phyloP scores from a whole-genome alignment of 2,888 invertebrate genomes.

The Cataglyphis cursor region DNA sequence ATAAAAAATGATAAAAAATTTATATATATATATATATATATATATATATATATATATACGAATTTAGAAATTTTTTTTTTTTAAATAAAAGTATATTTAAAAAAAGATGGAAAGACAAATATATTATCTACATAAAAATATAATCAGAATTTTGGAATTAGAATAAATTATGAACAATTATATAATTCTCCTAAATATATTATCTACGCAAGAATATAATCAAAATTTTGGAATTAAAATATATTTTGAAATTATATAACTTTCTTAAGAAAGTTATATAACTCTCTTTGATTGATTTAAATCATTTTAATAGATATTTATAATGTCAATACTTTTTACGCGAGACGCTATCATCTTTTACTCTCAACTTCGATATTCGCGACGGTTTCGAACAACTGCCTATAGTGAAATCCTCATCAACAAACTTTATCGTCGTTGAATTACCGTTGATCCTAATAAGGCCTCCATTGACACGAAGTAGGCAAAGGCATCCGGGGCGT shows the following conservation, averaged over 20 bases:
- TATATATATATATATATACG: not conserved
- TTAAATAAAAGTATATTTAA: not conserved
- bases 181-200: not conserved
- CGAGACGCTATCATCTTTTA: not conserved
- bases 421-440: conserved; percentile 81
- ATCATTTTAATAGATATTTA: conserved; percentile 17
- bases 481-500: conserved; percentile 77
- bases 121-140: not conserved
- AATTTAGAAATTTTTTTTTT: not conserved
- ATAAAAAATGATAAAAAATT: not conserved
- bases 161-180: too few species aligned
- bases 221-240: not conserved
- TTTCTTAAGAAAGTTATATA: not conserved
- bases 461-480: conserved; percentile 75
- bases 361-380: not conserved
- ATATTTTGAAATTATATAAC: not conserved
- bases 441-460: conserved; percentile 82
- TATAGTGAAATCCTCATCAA: conserved; percentile 76
- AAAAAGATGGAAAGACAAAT: not conserved
- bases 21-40: not conserved
- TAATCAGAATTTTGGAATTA: not conserved
- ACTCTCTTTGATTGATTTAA: not conserved
- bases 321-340: not conserved
- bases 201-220: not conserved
- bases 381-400: conserved; percentile 18